Conservation (phyloP, 2,797 vertebrate species). For the Huso huso region DNA sequence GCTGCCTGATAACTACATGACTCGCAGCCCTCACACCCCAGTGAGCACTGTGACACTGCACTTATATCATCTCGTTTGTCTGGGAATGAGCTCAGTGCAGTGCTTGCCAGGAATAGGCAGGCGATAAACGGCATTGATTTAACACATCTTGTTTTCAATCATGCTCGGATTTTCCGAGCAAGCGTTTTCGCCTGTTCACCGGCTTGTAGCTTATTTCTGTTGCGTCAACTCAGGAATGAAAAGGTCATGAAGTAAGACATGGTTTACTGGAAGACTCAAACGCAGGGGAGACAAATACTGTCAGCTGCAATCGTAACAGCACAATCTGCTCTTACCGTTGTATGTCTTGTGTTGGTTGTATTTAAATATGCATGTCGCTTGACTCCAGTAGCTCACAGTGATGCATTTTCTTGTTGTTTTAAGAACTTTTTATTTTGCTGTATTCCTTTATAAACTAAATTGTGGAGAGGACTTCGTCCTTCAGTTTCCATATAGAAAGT, state of each 20-base stretch:
- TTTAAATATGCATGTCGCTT: no score
- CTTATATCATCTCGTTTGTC: slow-evolving; percentile 69
- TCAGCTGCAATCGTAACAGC: slow-evolving; percentile 68
- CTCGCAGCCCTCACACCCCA: slow-evolving; percentile 56
- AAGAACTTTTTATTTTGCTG: no score
- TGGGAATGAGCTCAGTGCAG: slow-evolving; percentile 71
- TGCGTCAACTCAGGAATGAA: slow-evolving; percentile 77
- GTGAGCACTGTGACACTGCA: slow-evolving; percentile 61
- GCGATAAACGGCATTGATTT: slow-evolving; percentile 79
- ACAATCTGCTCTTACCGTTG: slow-evolving; percentile 43
- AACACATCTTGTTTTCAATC: slow-evolving; percentile 80
- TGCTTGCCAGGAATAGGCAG: slow-evolving; percentile 71
- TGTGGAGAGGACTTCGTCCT: no score
- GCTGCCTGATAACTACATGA: slow-evolving; percentile 64
- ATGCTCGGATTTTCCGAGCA: slow-evolving; percentile 76
- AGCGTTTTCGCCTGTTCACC: slow-evolving; percentile 69
- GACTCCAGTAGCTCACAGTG: no score
- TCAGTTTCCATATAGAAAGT: no score
- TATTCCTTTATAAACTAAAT: no score
- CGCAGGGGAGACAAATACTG: slow-evolving; percentile 73
- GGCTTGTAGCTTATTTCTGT: slow-evolving; percentile 76
- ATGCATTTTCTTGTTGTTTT: no score
- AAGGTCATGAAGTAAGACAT: slow-evolving; percentile 78
- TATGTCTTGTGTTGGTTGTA: no score
- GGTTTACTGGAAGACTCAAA: slow-evolving; percentile 72